These are phyloP conservation scores for Cliona cf. orientalis DNA, from an alignment of 37 sponge, comb jelly and placozoan species.

Conservation along the genomic window DNA sequence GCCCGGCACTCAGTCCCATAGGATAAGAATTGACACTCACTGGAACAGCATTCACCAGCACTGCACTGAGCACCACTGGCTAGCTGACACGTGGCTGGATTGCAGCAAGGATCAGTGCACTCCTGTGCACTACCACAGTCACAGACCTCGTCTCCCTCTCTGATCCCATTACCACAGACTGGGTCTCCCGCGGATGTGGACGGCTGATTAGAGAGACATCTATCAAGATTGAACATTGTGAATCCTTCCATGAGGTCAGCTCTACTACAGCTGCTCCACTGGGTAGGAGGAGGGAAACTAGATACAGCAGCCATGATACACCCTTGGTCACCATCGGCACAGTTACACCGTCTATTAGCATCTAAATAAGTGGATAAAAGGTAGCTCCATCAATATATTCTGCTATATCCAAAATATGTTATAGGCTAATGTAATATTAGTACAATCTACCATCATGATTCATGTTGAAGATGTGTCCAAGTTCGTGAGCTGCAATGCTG, in stretches of 20 bases:
- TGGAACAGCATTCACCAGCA: conserved; percentile 51
- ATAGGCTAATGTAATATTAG: too few species aligned
- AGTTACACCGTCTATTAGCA: conserved; percentile 1
- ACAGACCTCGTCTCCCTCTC: conserved; percentile 60
- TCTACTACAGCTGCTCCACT: conserved; percentile 28
- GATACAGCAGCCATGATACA: conserved; percentile 41
- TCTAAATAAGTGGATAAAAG: background rate
- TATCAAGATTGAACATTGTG: background rate
- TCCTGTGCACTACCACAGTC: conserved; percentile 70
- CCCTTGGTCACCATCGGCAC: background rate
- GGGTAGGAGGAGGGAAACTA: background rate
- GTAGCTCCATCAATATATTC: background rate
- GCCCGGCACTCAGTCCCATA: conserved; percentile 44
- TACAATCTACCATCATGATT: conserved; percentile 67
- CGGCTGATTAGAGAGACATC: conserved; percentile 43
- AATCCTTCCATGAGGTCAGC: background rate
- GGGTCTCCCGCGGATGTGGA: conserved; percentile 31
- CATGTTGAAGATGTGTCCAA: conserved; percentile 81
- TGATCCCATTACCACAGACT: conserved; percentile 80
- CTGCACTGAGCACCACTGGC: conserved; percentile 46
- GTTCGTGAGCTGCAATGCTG: conserved; percentile 70
- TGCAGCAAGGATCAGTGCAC: conserved; percentile 79
- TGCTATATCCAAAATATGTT: too few species aligned
- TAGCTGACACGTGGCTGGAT: conserved; percentile 73
- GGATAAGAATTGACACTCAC: conserved; percentile 14